These are phyloP conservation scores for Pteronotus mesoamericanus DNA, from an alignment of 2,797 vertebrate species.

Conservation along the genomic window DNA sequence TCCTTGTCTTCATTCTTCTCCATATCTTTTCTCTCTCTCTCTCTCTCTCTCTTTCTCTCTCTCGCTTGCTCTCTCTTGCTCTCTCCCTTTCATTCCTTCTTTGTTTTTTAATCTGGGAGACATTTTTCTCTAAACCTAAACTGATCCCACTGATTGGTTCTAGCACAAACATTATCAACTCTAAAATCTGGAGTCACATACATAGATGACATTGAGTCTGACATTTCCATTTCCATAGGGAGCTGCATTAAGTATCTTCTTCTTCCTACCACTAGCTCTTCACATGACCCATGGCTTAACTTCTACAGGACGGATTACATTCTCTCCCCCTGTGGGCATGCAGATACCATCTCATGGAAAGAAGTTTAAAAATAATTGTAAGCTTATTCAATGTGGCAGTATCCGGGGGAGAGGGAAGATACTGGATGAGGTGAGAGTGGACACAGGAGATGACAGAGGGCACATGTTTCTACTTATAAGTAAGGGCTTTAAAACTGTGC, in stretches of 20 bases:
- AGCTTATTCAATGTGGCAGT: conserved; percentile 19
- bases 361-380: conserved; percentile 60
- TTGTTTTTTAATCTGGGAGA: not conserved
- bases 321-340: not conserved
- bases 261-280: conserved; percentile 9
- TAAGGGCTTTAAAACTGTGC: not conserved
- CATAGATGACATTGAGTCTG: not conserved
- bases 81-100: not conserved
- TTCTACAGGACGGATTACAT: not conserved
- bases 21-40: not conserved
- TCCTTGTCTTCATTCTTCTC: not conserved
- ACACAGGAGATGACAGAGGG: not conserved
- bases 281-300: conserved; percentile 8
- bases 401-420: not conserved
- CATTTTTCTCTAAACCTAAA: not conserved
- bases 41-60: not conserved
- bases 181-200: not conserved
- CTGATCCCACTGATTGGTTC: not conserved
- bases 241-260: not conserved
- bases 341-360: conserved; percentile 58
- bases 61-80: too few species aligned
- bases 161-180: not conserved
- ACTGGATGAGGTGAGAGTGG: not conserved
- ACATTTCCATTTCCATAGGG: conserved; percentile 35
- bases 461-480: not conserved